phyloP scores from a whole-genome alignment of 1,140 invertebrate species.

The Lepidurus packardi region DNA sequence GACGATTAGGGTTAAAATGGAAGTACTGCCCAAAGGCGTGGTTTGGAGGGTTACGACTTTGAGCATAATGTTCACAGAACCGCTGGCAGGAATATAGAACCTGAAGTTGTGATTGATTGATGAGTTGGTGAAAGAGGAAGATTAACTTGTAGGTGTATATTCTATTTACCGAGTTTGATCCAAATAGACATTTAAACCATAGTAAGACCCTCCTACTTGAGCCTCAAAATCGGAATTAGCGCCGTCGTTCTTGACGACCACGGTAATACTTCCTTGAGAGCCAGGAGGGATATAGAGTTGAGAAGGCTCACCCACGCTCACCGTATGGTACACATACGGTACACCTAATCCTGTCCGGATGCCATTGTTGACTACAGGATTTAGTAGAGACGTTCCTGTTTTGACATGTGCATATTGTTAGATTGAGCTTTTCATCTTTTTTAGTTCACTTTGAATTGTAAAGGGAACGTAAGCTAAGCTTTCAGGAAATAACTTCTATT shows the following conservation, averaged over 20 bases:
- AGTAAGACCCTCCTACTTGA: conserved; percentile 27
- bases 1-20: neutral
- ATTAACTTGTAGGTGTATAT: neutral
- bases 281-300: conserved; percentile 32
- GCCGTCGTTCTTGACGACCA: conserved; percentile 31
- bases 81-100: neutral
- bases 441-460: neutral
- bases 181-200: conserved; percentile 23
- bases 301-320: conserved; percentile 29
- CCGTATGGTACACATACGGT: conserved; percentile 24
- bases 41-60: conserved; percentile 3
- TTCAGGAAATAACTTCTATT: neutral
- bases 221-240: conserved; percentile 14
- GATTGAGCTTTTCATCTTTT: neutral
- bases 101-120: neutral
- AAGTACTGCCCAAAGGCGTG: neutral
- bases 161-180: conserved; percentile 30
- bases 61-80: neutral
- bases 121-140: neutral
- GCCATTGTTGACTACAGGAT: neutral
- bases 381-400: neutral
- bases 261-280: conserved; percentile 18
- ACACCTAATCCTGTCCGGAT: conserved; percentile 17
- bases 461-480: neutral
- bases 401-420: neutral